These are phyloP conservation scores for Urechis unicinctus DNA, from an alignment of 2,888 invertebrate genomes.

Conservation along the genomic window DNA sequence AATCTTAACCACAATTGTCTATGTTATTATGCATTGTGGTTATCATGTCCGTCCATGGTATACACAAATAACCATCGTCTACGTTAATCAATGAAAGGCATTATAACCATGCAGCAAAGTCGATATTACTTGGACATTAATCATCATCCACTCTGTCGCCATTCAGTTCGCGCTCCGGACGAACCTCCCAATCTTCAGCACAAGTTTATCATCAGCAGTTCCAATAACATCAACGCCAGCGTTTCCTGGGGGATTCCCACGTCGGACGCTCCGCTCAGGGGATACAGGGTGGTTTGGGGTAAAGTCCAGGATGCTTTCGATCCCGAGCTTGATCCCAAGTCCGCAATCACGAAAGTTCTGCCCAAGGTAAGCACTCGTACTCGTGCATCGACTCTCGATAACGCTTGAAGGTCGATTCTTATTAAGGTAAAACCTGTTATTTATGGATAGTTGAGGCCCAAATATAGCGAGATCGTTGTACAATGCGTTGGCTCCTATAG, in stretches of 20 bases:
- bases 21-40: too few species aligned
- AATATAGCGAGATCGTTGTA: too few species aligned
- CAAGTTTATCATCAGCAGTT: slow-evolving; percentile 18
- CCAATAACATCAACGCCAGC: slow-evolving; percentile 20
- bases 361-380: slow-evolving; percentile 8
- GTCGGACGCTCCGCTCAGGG: slow-evolving; percentile 18
- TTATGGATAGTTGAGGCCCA: too few species aligned
- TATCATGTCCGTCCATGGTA: too few species aligned
- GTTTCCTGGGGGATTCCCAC: slow-evolving; percentile 21
- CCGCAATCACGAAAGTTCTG: slow-evolving; percentile 21
- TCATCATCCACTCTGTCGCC: neutral
- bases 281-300: slow-evolving; percentile 22
- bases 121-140: too few species aligned
- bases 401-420: too few species aligned
- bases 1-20: too few species aligned
- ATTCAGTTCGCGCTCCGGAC: slow-evolving; percentile 18
- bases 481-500: too few species aligned
- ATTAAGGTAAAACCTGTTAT: too few species aligned
- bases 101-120: too few species aligned
- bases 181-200: slow-evolving; percentile 17
- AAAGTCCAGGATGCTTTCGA: slow-evolving; percentile 5
- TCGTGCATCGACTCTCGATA: neutral
- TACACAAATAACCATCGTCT: too few species aligned
- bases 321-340: slow-evolving; percentile 8
- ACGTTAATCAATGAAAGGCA: too few species aligned